A percentile compares a stretch with the other conserved stretches of the same genome.
Conservation (phyloP, 1,140 invertebrate genomes). For the Branchinecta lynchi region DNA sequence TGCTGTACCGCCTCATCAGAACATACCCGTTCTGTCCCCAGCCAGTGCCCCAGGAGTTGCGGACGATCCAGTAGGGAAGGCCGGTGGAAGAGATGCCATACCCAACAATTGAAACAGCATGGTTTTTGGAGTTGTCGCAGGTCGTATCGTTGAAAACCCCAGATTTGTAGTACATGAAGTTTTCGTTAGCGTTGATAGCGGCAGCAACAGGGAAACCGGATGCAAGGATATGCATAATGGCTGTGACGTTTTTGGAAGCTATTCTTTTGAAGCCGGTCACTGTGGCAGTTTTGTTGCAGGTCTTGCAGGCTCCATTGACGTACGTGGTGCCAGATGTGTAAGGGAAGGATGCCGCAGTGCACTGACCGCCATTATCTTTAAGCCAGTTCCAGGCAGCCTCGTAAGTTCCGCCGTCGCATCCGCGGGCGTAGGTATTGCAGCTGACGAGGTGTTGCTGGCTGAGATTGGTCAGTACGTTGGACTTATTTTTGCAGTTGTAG, state of each 20-base stretch:
- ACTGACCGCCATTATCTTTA: not conserved
- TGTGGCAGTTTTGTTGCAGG: not conserved
- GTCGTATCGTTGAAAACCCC: constrained; percentile 27
- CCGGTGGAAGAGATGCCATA: constrained; percentile 32
- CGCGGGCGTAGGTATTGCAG: constrained; percentile 42
- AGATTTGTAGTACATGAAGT: constrained; percentile 27
- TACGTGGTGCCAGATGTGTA: not conserved
- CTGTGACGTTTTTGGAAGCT: not conserved
- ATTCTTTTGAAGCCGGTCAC: constrained; percentile 9
- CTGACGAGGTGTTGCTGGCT: constrained; percentile 46
- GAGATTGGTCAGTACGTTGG: constrained; percentile 20
- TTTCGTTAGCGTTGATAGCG: constrained; percentile 34
- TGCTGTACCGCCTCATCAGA: constrained; percentile 31
- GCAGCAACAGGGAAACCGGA: constrained; percentile 33
- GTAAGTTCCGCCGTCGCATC: constrained; percentile 47
- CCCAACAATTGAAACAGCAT: constrained; percentile 35
- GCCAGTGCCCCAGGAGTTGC: constrained; percentile 30
- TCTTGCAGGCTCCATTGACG: not conserved
- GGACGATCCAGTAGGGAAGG: constrained; percentile 36
- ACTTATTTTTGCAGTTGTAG: constrained; percentile 21
- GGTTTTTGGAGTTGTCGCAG: constrained; percentile 28
- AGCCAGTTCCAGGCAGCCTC: not conserved
- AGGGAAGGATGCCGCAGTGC: not conserved
- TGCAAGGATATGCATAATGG: constrained; percentile 30
- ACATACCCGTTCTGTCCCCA: constrained; percentile 35